Evolutionary conservation across 2,888 invertebrate species (phyloP).

Genomic region (Acleris cristana): DNA sequence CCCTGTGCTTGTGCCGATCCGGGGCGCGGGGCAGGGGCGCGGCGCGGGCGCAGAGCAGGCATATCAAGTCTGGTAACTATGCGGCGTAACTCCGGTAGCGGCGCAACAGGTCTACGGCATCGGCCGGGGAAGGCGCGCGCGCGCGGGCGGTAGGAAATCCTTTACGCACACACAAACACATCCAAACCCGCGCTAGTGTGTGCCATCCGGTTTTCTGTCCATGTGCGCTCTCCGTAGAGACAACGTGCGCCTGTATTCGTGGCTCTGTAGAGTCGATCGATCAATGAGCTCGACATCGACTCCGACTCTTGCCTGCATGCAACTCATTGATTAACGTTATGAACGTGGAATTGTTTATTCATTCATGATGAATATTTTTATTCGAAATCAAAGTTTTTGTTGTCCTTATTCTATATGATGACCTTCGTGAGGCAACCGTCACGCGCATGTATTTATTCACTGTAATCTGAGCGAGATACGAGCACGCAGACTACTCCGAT

Average conservation of each 20-base stretch:
- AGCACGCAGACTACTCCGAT: conserved; percentile 24
- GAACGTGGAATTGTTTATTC: conserved; percentile 83
- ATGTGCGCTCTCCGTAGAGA: conserved; percentile 62
- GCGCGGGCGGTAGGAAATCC: conserved; percentile 79
- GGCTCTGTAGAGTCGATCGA: conserved; percentile 78
- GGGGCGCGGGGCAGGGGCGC: conserved; percentile 46
- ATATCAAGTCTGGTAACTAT: conserved; percentile 83
- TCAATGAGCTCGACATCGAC: conserved; percentile 81
- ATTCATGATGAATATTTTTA: conserved; percentile 81
- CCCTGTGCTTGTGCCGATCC: conserved; percentile 66
- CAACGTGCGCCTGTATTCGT: conserved; percentile 60
- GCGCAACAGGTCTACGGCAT: conserved; percentile 82
- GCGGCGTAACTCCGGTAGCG: conserved; percentile 84
- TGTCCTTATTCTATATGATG: conserved; percentile 53
- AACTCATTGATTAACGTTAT: conserved; percentile 84
- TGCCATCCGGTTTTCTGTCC: conserved; percentile 78
- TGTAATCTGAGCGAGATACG: conserved; percentile 37
- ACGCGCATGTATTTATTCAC: conserved; percentile 43
- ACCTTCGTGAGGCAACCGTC: conserved; percentile 48
- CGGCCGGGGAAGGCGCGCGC: conserved; percentile 55
- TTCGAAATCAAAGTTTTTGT: conserved; percentile 69
- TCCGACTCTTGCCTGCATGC: conserved; percentile 79
- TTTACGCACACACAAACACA: conserved; percentile 75
- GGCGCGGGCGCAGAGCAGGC: conserved; percentile 65
- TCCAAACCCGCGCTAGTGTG: conserved; percentile 56